Conservation (phyloP, 2,888 invertebrate genomes). For the Apoderus coryli region DNA sequence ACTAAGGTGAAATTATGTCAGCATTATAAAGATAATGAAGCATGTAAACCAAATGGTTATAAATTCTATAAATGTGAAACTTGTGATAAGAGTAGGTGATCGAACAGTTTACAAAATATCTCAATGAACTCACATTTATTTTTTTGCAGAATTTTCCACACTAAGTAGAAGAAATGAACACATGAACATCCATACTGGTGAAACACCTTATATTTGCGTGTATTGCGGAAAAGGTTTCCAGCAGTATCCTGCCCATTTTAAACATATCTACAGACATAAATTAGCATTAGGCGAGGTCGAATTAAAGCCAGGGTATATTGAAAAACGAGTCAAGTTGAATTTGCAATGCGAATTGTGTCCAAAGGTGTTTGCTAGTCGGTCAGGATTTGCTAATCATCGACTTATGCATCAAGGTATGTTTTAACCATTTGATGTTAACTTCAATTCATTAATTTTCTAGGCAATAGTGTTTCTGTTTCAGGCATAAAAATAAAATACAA, state of each 20-base stretch:
- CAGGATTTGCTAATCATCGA: slow-evolving; percentile 18
- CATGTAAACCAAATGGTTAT: slow-evolving; percentile 15
- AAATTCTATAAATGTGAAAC: slow-evolving; percentile 17
- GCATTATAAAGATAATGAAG: slow-evolving; percentile 15
- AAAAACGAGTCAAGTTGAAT: slow-evolving; percentile 18
- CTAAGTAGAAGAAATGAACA: slow-evolving; percentile 17
- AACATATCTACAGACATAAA: slow-evolving; percentile 16
- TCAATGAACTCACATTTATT: neutral
- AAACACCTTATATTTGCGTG: slow-evolving; percentile 17
- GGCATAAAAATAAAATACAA: slow-evolving; percentile 17
- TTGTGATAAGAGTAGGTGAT: slow-evolving; percentile 16
- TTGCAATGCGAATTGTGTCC: slow-evolving; percentile 17
- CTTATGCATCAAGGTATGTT: slow-evolving; percentile 17
- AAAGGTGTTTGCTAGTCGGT: slow-evolving; percentile 19
- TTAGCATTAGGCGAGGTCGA: slow-evolving; percentile 16
- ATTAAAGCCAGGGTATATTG: slow-evolving; percentile 18
- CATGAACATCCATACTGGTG: slow-evolving; percentile 17
- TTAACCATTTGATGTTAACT: too few relatives aligned
- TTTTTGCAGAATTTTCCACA: slow-evolving; percentile 14
- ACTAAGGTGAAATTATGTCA: slow-evolving; percentile 15
- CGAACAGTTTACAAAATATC: slow-evolving; percentile 1
- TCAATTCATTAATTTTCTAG: too few relatives aligned
- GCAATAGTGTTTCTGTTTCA: too few relatives aligned
- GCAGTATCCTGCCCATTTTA: slow-evolving; percentile 15
- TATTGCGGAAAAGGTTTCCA: slow-evolving; percentile 18